Evolutionary conservation across 2,113 vertebrate genomes (phyloP), one percentile per base, ranked within the genome.

Genomic region (Podiceps cristatus): DNA sequence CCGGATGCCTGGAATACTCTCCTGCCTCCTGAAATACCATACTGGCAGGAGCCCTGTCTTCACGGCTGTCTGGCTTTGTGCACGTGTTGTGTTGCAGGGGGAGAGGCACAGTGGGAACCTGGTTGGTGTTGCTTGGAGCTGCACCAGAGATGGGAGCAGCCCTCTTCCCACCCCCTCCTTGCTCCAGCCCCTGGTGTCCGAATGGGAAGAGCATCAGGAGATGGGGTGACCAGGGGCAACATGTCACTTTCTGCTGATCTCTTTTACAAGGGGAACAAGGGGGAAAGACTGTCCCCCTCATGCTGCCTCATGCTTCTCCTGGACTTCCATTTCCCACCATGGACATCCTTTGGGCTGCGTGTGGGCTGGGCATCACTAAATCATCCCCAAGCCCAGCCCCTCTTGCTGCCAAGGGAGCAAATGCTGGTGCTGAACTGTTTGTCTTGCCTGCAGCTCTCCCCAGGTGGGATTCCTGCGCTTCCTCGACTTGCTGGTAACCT

Each of bases 381-480:
- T n/a, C 18, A 72, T 31, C 8, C 13, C 9, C 2, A 10, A 47
- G 31, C 17, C 23, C 3, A 47, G 31, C 17, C 23, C 3, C 25
- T 68, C 10, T 55, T 75, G 47, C 62, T 85, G 24, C 44, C 25
- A 55, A 14, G 35, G 45, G 24, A 68, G 16, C 23, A 75, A 60
- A 60, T 78, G 12, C 24, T n/a, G 6, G 18, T 59, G 33, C 31
- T 92, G 45, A 73, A 29, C 16, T 86, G 45, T 81, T 85, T 89
- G 17, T 77, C 10, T 40, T 16, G 67, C 78, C 28, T 83, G 53
- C 90, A 99, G 99, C 79, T 99, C 99, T 94, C 99, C 99, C 17
- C 99, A 99, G 98, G 99, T 99, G 73, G 99, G 99, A 29, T 99
- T 99, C 94, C 98, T 99, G 67, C 99, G 99, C 29, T 99, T 99